Conservation (phyloP, 2,797 vertebrate genomes). For the Epinephelus coioides region DNA sequence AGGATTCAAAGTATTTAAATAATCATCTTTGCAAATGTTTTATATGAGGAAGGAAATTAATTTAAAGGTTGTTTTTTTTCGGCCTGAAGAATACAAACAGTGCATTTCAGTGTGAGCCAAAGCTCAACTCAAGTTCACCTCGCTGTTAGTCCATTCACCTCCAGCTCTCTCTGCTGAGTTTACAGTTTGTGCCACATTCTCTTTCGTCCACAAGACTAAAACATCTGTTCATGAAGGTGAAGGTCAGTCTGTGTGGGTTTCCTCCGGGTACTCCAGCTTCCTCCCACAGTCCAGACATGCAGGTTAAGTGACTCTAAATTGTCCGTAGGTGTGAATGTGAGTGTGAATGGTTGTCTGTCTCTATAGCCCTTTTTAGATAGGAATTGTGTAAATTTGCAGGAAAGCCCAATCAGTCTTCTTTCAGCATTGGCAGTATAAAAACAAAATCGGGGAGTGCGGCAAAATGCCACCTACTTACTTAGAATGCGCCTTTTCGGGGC, state of each 20-base stretch:
- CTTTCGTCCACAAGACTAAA: background rate
- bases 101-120: background rate
- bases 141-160: background rate
- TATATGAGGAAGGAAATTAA: background rate
- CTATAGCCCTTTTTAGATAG: too few species aligned
- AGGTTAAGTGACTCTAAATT: too few species aligned
- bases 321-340: too few species aligned
- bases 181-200: background rate
- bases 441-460: too few species aligned
- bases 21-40: background rate
- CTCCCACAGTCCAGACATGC: too few species aligned
- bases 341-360: too few species aligned
- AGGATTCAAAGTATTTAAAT: background rate
- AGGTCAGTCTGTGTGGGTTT: slow-evolving; percentile 8
- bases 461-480: too few species aligned
- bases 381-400: too few species aligned
- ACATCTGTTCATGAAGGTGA: slow-evolving; percentile 13
- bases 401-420: too few species aligned
- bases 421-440: too few species aligned
- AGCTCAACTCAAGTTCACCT: background rate
- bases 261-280: too few species aligned
- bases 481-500: too few species aligned
- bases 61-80: background rate
- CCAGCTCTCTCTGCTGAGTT: background rate
- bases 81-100: background rate